Percentiles rank a stretch among this genome's conserved stretches.
Conservation (phyloP, 1,140 invertebrate genomes). For the Dreissena rostriformis region DNA sequence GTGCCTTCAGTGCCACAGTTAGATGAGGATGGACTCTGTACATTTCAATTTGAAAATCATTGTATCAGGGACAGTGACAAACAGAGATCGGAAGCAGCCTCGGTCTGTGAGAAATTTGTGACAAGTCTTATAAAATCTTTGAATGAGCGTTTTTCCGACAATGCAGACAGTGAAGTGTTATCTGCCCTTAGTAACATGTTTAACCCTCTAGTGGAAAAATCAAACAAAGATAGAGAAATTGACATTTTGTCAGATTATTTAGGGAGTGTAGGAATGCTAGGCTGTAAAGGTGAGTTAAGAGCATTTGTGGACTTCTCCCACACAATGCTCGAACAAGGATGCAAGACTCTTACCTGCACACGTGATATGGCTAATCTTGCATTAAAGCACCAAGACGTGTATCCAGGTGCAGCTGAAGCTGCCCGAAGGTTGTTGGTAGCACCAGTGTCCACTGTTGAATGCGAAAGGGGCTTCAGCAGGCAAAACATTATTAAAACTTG, state of each 20-base stretch:
- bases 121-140: not conserved
- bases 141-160: constrained; percentile 15
- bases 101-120: constrained; percentile 18
- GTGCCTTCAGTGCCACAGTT: constrained; percentile 18
- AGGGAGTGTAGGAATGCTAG: too few relatives aligned
- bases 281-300: too few relatives aligned
- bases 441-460: too few relatives aligned
- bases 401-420: not conserved
- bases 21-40: constrained; percentile 29
- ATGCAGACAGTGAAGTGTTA: constrained; percentile 5
- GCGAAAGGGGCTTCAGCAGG: too few relatives aligned
- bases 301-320: too few relatives aligned
- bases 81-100: not conserved
- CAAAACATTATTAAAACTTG: too few relatives aligned
- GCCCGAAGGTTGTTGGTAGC: too few relatives aligned
- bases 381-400: too few relatives aligned
- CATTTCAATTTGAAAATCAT: constrained; percentile 13
- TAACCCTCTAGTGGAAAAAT: constrained; percentile 5
- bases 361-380: not conserved
- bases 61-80: constrained; percentile 13
- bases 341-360: not conserved
- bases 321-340: too few relatives aligned
- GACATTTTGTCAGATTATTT: not conserved
- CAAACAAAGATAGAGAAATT: too few relatives aligned
- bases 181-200: constrained; percentile 17